phyloP scores from a whole-genome alignment of 1,140 invertebrate genomes.

The Phymastichus coffea region DNA sequence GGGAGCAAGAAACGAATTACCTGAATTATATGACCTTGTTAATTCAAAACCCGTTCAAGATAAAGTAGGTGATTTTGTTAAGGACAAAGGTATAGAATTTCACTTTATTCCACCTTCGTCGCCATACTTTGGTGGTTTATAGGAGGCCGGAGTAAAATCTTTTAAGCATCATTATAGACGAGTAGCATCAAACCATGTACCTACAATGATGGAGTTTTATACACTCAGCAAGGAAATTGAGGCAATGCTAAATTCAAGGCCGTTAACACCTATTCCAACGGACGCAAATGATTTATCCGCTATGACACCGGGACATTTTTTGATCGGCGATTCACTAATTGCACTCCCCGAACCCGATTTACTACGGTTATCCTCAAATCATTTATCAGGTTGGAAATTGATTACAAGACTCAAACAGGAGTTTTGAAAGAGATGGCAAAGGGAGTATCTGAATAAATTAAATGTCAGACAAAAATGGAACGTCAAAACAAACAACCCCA shows the following conservation, averaged over 20 bases:
- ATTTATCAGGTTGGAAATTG: not conserved
- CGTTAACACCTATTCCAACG: not conserved
- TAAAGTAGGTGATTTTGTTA: too few relatives aligned
- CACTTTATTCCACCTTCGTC: not conserved
- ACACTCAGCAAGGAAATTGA: not conserved
- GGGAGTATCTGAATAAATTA: not conserved
- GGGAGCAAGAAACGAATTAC: too few relatives aligned
- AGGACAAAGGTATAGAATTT: too few relatives aligned
- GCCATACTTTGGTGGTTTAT: not conserved
- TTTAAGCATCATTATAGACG: not conserved
- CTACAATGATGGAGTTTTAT: not conserved
- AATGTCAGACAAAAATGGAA: not conserved
- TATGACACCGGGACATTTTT: slow-evolving; percentile 6
- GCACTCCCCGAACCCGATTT: not conserved
- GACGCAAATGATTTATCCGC: slow-evolving; percentile 4
- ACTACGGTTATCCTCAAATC: not conserved
- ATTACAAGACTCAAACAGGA: not conserved
- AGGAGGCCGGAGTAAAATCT: not conserved
- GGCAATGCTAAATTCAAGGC: slow-evolving; percentile 6
- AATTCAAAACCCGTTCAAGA: too few relatives aligned
- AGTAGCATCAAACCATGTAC: not conserved
- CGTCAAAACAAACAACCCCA: not conserved
- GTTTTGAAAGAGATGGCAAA: not conserved
- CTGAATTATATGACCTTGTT: too few relatives aligned
- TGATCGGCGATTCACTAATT: slow-evolving; percentile 7